These are phyloP conservation scores for Otocyon megalotis DNA, from an alignment of 2,113 vertebrate species.

Conservation along the genomic window DNA sequence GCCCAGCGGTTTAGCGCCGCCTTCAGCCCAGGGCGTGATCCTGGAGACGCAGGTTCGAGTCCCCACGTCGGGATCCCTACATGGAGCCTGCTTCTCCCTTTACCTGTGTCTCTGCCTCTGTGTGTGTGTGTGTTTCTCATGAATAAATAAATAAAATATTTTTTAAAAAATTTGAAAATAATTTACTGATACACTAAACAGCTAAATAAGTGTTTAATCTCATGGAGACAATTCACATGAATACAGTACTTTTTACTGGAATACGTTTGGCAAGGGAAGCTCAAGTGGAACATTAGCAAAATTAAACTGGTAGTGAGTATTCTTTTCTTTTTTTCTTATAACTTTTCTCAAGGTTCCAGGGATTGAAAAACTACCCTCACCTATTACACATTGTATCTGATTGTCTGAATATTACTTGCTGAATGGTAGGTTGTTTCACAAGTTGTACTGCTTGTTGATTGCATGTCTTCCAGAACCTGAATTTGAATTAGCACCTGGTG, in stretches of 20 bases:
- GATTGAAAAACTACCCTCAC: not conserved
- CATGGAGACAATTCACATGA: not conserved
- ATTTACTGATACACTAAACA: not conserved
- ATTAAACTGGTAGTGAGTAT: not conserved
- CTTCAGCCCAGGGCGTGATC: no score
- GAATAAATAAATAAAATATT: no score
- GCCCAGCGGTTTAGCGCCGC: no score
- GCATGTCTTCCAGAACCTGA: not conserved
- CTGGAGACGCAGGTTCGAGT: no score
- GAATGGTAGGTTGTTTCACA: not conserved
- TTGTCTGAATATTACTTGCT: not conserved
- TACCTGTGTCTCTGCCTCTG: no score
- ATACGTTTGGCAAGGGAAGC: not conserved
- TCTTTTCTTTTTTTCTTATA: not conserved
- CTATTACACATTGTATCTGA: accelerated
- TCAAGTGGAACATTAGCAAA: not conserved
- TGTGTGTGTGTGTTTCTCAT: no score
- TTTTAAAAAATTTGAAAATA: not conserved
- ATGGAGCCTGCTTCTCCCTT: no score
- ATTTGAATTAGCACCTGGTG: no score
- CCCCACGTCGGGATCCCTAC: no score
- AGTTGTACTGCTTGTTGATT: not conserved
- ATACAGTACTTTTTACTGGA: not conserved
- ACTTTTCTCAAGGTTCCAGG: not conserved
- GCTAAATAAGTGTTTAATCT: not conserved